phyloP scores from a whole-genome alignment of 2,888 invertebrate genomes.

The Mystacides longicornis region DNA sequence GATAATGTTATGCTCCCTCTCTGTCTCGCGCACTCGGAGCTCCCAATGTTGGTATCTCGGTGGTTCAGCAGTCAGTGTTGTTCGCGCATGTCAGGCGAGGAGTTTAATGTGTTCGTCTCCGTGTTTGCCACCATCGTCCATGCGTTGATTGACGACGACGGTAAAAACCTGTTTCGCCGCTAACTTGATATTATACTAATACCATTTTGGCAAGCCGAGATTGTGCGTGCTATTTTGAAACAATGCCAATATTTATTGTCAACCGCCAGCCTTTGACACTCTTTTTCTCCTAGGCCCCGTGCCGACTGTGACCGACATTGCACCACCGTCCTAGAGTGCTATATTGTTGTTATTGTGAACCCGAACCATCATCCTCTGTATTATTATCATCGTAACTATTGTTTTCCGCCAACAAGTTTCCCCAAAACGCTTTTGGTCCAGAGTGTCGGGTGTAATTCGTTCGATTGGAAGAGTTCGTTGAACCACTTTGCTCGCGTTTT shows the following conservation, averaged over 20 bases:
- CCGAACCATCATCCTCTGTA: background rate
- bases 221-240: background rate
- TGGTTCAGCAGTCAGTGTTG: background rate
- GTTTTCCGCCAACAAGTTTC: too few relatives aligned
- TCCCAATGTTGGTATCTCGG: too few relatives aligned
- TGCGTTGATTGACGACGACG: background rate
- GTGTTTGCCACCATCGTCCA: background rate
- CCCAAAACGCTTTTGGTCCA: too few relatives aligned
- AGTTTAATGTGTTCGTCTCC: background rate
- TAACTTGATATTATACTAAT: background rate
- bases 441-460: too few relatives aligned
- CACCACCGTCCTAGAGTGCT: background rate
- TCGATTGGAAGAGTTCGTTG: too few relatives aligned
- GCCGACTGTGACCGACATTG: background rate
- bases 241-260: background rate
- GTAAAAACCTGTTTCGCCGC: background rate
- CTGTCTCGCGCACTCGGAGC: too few relatives aligned
- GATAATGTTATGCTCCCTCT: background rate
- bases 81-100: background rate
- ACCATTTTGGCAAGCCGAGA: background rate
- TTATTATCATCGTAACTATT: background rate
- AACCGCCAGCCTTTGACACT: background rate
- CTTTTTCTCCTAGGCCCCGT: background rate
- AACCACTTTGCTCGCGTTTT: too few relatives aligned
- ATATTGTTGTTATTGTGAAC: background rate